Evolutionary conservation across 2,113 vertebrate species (phyloP).

Genomic region (Pelobates fuscus): DNA sequence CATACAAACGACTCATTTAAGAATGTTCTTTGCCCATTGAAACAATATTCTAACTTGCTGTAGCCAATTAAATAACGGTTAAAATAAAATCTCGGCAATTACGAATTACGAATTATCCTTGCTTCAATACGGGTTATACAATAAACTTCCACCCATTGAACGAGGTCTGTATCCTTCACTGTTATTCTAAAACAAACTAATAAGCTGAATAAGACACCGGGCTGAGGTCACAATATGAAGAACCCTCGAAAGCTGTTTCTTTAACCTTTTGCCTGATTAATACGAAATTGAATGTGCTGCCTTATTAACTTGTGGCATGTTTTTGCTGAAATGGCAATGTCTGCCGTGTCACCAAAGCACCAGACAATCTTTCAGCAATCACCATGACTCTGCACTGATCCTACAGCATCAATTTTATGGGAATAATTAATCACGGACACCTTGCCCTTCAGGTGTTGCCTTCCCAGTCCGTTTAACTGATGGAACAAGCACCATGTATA

Average conservation of each 20-base stretch:
- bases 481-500: no score
- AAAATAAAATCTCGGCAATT: no score
- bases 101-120: no score
- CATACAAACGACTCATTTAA: no score
- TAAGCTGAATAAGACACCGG: conserved; percentile 5
- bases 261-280: conserved; percentile 37
- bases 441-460: conserved; percentile 5
- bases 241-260: neutral
- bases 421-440: conserved; percentile 22
- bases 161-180: neutral
- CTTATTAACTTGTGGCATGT: conserved; percentile 39
- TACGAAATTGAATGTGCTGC: conserved; percentile 26
- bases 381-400: neutral
- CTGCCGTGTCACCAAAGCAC: conserved; percentile 6
- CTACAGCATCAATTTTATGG: neutral
- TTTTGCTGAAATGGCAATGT: conserved; percentile 25
- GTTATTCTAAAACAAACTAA: conserved; percentile 6
- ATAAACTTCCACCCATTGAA: neutral
- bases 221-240: neutral
- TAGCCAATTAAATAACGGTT: no score
- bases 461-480: neutral
- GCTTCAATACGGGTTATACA: neutral
- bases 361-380: conserved; percentile 8
- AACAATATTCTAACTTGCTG: no score
- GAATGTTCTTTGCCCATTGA: no score